phyloP scores from a whole-genome alignment of 2,888 invertebrate species.

The Schizaphis graminum region DNA sequence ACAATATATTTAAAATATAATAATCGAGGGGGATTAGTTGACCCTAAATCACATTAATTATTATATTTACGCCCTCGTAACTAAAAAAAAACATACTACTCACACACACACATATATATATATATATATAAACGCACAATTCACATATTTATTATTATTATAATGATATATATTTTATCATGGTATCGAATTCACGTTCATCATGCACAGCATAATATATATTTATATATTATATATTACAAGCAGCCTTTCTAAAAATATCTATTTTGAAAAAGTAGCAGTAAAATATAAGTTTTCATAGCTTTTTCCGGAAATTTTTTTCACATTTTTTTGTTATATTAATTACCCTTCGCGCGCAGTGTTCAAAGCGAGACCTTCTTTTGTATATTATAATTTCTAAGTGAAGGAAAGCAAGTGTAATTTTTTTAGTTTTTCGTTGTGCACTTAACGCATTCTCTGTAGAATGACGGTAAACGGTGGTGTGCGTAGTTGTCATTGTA shows the following conservation, averaged over 20 bases:
- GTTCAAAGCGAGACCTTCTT: conserved; percentile 21
- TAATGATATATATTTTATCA: not conserved
- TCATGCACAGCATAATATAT: not conserved
- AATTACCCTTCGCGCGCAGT: conserved; percentile 33
- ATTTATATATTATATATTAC: not conserved
- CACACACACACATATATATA: not conserved
- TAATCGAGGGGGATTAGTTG: conserved; percentile 47
- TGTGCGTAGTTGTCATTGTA: conserved; percentile 14
- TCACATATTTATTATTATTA: not conserved
- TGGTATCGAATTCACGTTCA: not conserved
- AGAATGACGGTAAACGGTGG: conserved; percentile 11
- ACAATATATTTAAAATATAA: conserved; percentile 42
- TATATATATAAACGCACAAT: not conserved
- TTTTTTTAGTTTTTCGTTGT: conserved; percentile 13
- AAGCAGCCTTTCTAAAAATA: not conserved
- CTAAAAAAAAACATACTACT: not conserved
- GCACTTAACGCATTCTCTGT: conserved; percentile 41
- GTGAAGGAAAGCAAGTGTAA: conserved; percentile 44
- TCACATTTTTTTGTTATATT: not conserved
- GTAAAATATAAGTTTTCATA: conserved; percentile 2
- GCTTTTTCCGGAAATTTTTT: not conserved
- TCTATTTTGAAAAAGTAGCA: conserved; percentile 10
- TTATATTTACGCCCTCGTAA: conserved; percentile 22
- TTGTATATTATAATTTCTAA: conserved; percentile 49
- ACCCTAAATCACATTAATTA: conserved; percentile 48